These are phyloP conservation scores for Sebastes elongatus DNA, from an alignment of 2,797 vertebrate species.

Conservation along the genomic window DNA sequence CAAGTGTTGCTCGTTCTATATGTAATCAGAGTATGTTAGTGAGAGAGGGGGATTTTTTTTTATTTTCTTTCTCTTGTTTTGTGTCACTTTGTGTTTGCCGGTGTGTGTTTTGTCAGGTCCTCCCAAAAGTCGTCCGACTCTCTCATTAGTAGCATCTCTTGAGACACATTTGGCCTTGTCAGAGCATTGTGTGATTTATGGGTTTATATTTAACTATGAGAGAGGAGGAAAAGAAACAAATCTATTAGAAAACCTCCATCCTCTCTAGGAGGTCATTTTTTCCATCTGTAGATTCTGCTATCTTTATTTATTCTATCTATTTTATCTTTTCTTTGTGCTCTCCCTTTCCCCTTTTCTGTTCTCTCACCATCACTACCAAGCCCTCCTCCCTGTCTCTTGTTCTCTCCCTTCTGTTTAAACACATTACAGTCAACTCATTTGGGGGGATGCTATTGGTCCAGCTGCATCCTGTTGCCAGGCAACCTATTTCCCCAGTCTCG, in stretches of 20 bases:
- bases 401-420: conserved; percentile 81
- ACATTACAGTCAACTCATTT: conserved; percentile 84
- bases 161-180: conserved; percentile 5
- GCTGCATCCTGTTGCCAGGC: conserved; percentile 86
- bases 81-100: neutral
- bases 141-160: conserved; percentile 6
- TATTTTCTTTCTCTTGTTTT: neutral
- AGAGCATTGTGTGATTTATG: conserved; percentile 14
- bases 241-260: neutral
- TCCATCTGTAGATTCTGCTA: neutral
- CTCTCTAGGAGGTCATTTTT: neutral
- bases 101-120: conserved; percentile 1
- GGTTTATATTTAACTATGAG: neutral
- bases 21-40: neutral
- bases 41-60: neutral
- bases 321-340: conserved; percentile 39
- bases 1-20: neutral
- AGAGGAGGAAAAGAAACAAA: neutral
- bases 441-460: conserved; percentile 84
- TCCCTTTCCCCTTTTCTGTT: conserved; percentile 18
- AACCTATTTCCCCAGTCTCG: conserved; percentile 84
- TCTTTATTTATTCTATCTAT: conserved; percentile 17
- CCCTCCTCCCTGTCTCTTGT: conserved; percentile 61
- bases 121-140: conserved; percentile 19
- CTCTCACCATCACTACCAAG: conserved; percentile 37